Conservation (phyloP, 2,797 vertebrate species). For the Carcharodon carcharias region DNA sequence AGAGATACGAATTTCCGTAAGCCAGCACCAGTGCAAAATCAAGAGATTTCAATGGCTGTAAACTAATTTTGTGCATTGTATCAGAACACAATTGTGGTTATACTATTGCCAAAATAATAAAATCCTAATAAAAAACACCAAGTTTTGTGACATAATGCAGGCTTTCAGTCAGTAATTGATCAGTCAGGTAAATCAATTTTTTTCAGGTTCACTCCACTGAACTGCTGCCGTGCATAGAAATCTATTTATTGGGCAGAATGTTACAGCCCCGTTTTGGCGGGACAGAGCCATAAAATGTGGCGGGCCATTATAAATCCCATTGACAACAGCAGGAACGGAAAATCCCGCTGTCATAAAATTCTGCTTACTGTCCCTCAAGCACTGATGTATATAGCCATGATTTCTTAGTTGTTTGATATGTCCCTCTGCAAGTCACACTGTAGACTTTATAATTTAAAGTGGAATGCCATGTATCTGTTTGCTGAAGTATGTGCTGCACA, state of each 20-base stretch:
- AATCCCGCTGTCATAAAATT: too few relatives aligned
- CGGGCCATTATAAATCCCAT: too few relatives aligned
- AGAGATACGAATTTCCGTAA: background rate
- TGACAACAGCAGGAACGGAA: too few relatives aligned
- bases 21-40: background rate
- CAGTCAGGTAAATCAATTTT: background rate
- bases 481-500: background rate
- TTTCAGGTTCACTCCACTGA: background rate
- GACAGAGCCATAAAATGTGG: too few relatives aligned
- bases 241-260: background rate
- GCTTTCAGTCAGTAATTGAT: background rate
- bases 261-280: too few relatives aligned
- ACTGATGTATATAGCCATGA: background rate
- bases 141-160: background rate
- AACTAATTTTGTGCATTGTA: background rate
- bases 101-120: background rate
- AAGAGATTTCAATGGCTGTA: background rate
- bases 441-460: background rate
- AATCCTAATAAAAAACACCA: background rate
- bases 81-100: background rate
- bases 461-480: background rate
- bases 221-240: background rate
- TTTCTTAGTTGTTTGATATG: background rate
- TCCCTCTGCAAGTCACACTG: background rate
- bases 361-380: background rate